Evolutionary conservation across 2,113 vertebrate species (phyloP).

Genomic region (Coracopsis vasa): DNA sequence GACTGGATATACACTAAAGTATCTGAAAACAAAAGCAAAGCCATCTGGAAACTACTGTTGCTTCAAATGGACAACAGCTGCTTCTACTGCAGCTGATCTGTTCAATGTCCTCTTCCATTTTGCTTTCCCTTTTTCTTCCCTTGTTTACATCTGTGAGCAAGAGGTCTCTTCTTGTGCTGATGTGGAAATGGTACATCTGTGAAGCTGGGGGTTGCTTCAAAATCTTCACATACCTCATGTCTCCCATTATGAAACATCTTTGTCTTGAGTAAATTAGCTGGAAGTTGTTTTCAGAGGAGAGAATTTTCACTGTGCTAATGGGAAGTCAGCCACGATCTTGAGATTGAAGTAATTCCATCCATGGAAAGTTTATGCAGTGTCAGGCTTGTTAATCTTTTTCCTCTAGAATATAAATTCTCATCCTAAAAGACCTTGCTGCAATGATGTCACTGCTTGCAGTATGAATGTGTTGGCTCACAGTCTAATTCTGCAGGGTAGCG

Average conservation of each 20-base stretch:
- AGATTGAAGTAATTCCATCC: not conserved
- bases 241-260: not conserved
- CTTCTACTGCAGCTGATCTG: not conserved
- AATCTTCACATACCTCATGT: not conserved
- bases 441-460: not conserved
- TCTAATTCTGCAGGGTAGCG: not conserved
- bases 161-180: not conserved
- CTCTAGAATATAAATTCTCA: not conserved
- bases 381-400: not conserved
- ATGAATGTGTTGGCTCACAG: not conserved
- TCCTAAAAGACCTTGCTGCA: not conserved
- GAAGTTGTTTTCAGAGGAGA: not conserved
- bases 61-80: not conserved
- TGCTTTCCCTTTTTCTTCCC: not conserved
- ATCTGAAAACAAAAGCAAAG: not conserved
- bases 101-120: not conserved
- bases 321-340: not conserved
- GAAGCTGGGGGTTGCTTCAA: not conserved
- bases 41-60: not conserved
- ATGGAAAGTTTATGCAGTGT: not conserved
- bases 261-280: not conserved
- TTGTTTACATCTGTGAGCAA: not conserved
- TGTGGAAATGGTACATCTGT: not conserved
- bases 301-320: not conserved
- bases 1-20: not conserved